Evolutionary conservation across 2,888 invertebrate species (phyloP), one percentile per base, ranked within the genome.

Genomic region (Colletes collaris): DNA sequence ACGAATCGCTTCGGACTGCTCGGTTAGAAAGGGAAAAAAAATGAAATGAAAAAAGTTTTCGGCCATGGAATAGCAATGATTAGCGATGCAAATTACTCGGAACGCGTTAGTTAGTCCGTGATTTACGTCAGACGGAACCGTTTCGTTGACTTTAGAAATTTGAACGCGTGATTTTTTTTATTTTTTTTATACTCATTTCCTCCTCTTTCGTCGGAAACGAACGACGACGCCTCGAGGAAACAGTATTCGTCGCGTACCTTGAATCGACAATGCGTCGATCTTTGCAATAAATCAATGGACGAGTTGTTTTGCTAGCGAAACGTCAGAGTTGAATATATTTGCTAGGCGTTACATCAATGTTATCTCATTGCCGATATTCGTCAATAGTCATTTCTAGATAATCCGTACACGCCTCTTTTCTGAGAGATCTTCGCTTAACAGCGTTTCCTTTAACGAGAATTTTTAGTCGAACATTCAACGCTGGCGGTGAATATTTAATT

Each of bases 41-140:
- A 46, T 8, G 6, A 40, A 40, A 40, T n/a, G 53, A 44, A 55
- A 27, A 37, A 16, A 11, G 10, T 46, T 55, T 13, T 46, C 37
- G 13, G 55, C 55, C 70, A 63, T 63, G 70, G 11, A n/a, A 8
- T 53, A 7, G 35, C 16, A 27, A 60, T 53, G 53, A 70, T 70
- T 56, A 44, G 2, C 49, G 49, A 50, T 13, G 37, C 49, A 37
- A 68, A 52, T 60, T 49, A 13, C 19, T 71, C 5, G 53, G 13
- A 53, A 55, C 55, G 44, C 19, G 60, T 5, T 19, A 19, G 19
- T 44, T 16, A 13, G 52, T 16, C 55, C 16, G 40, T 68, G 49
- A 59, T 68, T 49, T 68, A 50, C 68, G 13, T 10, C 16, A 10
- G 56, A 11, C n/a, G 37, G 49, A 67, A 64, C 19, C 11, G 40